Percentiles rank a stretch among this genome's conserved stretches.
Conservation (phyloP, 2,113 vertebrate species). For the Oryctolagus cuniculus region mOryCun1.1 NC_091442.1:71019001-71019500, state of each 20-base stretch:
- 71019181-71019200: slow-evolving; percentile 14
- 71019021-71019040: slow-evolving; percentile 49
- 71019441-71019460: slow-evolving; percentile 48
- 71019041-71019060: not conserved
- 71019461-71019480: not conserved
- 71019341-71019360: not conserved
- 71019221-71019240: slow-evolving; percentile 6
- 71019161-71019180: slow-evolving; percentile 55
- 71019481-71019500: too few relatives aligned
- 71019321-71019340: not conserved
- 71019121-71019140: slow-evolving; percentile 16
- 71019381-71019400: not conserved
- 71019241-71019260: slow-evolving; percentile 14
- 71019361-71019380: slow-evolving; percentile 40
- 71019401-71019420: slow-evolving; percentile 47
- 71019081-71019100: slow-evolving; percentile 52
- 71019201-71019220: not conserved
- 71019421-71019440: not conserved
- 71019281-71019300: not conserved
- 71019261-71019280: not conserved
- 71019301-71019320: slow-evolving; percentile 55
- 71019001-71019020: slow-evolving; percentile 50
- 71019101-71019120: slow-evolving; percentile 20
- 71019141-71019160: not conserved
- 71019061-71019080: slow-evolving; percentile 33